Conservation (phyloP, 2,797 vertebrate species). For the Mus caroli region DNA sequence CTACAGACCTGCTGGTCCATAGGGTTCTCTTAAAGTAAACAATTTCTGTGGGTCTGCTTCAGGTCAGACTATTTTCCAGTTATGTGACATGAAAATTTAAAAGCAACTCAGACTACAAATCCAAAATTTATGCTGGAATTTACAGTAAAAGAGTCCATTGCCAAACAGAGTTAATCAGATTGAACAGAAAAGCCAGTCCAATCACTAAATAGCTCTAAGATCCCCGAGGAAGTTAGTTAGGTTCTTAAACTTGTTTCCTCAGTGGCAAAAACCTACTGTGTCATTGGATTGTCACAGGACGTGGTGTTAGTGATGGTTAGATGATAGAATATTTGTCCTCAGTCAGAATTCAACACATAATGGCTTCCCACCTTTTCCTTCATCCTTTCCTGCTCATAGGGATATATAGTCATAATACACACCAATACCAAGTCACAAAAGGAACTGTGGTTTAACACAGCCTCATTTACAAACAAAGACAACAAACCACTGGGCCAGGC, state of each 20-base stretch:
- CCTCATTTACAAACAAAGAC: constrained; percentile 10
- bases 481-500: neutral
- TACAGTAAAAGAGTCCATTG: neutral
- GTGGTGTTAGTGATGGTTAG: constrained; percentile 11
- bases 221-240: neutral
- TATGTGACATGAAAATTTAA: constrained; percentile 64
- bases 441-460: constrained; percentile 38
- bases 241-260: constrained; percentile 49
- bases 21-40: constrained; percentile 13
- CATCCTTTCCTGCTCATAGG: neutral
- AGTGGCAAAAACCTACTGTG: constrained; percentile 19
- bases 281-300: neutral
- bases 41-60: constrained; percentile 41
- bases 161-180: constrained; percentile 22
- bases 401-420: neutral
- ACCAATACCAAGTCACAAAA: constrained; percentile 52
- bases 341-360: constrained; percentile 4
- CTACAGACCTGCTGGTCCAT: neutral
- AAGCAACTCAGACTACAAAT: constrained; percentile 58
- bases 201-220: constrained; percentile 15
- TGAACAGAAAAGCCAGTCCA: constrained; percentile 22
- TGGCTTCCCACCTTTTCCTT: constrained; percentile 5
- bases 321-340: constrained; percentile 18
- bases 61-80: constrained; percentile 42
- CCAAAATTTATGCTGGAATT: constrained; percentile 27